Evolutionary conservation across 2,797 vertebrate genomes (phyloP), one percentile per base, ranked within the genome.

Genomic region (Microhierax caerulescens): DNA sequence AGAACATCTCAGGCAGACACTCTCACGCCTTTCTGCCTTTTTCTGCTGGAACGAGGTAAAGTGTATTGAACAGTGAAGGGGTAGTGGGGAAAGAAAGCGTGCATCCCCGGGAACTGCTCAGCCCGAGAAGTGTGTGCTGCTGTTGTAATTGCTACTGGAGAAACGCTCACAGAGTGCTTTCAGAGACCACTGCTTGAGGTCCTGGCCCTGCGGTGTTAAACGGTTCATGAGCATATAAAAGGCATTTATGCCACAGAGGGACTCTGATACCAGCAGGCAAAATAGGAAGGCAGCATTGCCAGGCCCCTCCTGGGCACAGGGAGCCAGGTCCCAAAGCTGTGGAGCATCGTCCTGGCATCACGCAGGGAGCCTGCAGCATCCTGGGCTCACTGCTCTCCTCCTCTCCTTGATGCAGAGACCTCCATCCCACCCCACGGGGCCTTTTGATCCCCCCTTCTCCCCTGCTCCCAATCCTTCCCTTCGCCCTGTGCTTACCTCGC

Each of bases 1-100:
- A 99, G 85, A 99, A 99, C 16, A 13, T 78, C 36, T 97, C 98
- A 60, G 98, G 96, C 56, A 98, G 99, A 90, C 98, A 98, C 7
- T 98, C 99, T 50, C 98, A 99, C 8, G 98, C 99, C 4, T 99
- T 98, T 70, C 93, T 99, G 75, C 99, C 99, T 45, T 99, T 99
- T 97, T 98, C 99, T 91, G 99, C 99, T 74, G 99, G 99, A 53
- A 95, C 94, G 34, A 99, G 99, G 99, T 99, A 96, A 94, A 70
- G 56, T 57, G 83, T 64, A 18, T 60, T 75, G 57, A 88, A 37
- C 3, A 1, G 28, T 79, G 75, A 48, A 67, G 61, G 25, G 41
- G 5, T 5, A 36, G 36, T 16, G 10, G 23, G 36, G 48, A 78
- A 76, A 68, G 27, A 61, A 79, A 86, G 47, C 4, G 3, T 7